These are phyloP conservation scores for Falco punctatus DNA, from an alignment of 2,113 vertebrate species.

Conservation along the genomic window DNA sequence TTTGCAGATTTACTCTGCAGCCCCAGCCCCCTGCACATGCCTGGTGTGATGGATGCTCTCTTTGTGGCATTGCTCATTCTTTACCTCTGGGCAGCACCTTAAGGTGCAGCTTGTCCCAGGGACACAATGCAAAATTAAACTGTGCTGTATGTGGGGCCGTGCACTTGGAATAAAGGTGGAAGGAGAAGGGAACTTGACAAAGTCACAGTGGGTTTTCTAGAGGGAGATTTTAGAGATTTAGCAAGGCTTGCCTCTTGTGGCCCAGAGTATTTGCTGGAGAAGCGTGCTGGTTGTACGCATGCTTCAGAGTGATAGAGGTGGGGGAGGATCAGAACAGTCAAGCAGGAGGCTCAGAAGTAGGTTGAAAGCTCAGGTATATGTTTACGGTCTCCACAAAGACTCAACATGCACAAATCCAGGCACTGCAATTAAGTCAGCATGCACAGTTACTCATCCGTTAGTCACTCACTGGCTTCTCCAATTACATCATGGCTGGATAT, in stretches of 20 bases:
- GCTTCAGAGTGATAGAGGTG: background rate
- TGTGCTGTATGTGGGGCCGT: background rate
- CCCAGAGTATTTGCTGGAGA: background rate
- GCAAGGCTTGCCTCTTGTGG: background rate
- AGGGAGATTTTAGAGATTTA: background rate
- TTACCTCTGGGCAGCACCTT: background rate
- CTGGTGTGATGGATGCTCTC: background rate
- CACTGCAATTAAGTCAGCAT: background rate
- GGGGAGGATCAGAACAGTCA: background rate
- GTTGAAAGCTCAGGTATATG: background rate
- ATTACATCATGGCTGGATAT: background rate
- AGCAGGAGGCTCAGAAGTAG: background rate
- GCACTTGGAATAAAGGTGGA: background rate
- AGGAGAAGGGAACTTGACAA: background rate
- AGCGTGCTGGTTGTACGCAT: fast-evolving
- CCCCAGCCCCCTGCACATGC: background rate
- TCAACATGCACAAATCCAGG: background rate
- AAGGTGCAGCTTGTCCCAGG: background rate
- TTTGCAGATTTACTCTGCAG: background rate
- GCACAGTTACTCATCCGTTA: conserved; percentile 26
- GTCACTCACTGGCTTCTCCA: background rate
- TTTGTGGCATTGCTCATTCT: background rate
- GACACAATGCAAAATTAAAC: background rate
- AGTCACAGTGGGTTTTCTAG: background rate
- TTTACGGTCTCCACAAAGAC: background rate